Evolutionary conservation across 2,888 invertebrate genomes (phyloP).

Genomic region (Hipparchia semele): DNA sequence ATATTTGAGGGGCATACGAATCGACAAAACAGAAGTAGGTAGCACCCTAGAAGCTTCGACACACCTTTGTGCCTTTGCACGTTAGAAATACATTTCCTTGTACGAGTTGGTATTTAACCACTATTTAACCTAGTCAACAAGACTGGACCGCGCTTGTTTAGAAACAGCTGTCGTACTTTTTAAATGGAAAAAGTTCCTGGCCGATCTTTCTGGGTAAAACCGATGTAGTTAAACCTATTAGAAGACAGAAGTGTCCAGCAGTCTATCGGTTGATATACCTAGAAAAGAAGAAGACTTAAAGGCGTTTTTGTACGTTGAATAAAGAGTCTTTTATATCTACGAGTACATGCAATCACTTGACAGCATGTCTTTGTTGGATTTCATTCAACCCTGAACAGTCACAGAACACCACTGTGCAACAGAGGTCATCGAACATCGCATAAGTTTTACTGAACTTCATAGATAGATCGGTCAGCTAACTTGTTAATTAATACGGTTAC

Average conservation of each 20-base stretch:
- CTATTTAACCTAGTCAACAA: background rate
- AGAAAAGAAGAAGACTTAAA: too few species aligned
- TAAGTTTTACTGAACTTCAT: background rate
- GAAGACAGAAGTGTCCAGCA: too few species aligned
- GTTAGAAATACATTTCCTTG: constrained; percentile 42
- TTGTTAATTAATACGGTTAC: constrained; percentile 37
- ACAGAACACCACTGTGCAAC: background rate
- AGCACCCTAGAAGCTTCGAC: constrained; percentile 13
- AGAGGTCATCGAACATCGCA: background rate
- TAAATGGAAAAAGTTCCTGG: background rate
- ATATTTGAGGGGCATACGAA: constrained; percentile 25
- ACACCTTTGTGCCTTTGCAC: too few species aligned
- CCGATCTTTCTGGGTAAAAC: too few species aligned
- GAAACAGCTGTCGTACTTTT: background rate
- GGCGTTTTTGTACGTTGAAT: too few species aligned
- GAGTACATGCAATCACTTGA: too few species aligned
- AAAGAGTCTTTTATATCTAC: too few species aligned
- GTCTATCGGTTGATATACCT: too few species aligned
- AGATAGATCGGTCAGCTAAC: constrained; percentile 25
- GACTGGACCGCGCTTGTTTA: background rate
- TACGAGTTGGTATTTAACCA: background rate
- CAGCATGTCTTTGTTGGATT: too few species aligned
- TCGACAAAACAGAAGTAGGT: constrained; percentile 7
- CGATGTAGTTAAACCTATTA: too few species aligned
- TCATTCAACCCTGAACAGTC: background rate